Base-by-base conservation (phyloP, 2,888 invertebrate species). In the Chloroclystis v-ata region DNA sequence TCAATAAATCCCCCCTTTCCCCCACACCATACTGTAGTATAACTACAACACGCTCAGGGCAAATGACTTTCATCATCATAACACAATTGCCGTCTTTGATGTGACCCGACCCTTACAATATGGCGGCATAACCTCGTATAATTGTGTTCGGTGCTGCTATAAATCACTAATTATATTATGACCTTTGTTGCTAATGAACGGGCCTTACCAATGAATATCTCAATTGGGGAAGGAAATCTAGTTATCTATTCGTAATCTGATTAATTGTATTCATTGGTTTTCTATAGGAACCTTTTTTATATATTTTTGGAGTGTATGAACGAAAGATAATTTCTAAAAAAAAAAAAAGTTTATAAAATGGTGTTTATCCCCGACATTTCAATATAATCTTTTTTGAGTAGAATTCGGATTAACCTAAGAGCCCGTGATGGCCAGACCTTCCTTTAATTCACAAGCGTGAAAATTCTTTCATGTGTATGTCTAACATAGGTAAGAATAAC, bases 141-240 rank as follows among this genome's bases (percentile, higher is more conserved):
- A 72, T 78, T 71, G 69, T 69, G 69, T 75, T 76, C 73, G 70
- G 76, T 73, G 13, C 63, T 57, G 64, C 67, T 69, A 77, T 79
- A 80, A 78, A 82, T 82, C 75, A 75, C 72, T 80, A 76, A 82
- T 78, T 76, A 73, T 78, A 75, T 78, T 75, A 72, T 59, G 64
- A 54, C 62, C 63, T 70, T 71, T 66, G 68, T 68, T 69, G 68
- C 69, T 77, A 71, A 66, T 65, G 53, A 57, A 56, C 53, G 42
- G 42, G 29, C 32, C 42, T 39, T 37, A 20, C 39, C 30, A 37
- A 41, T 41, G 37, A 44, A 30, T 20, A 49, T 37, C 41, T 28
- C 20, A 20, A 20, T 20, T 20, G 20, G 20, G 20, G 20, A 20
- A 20, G 20, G 20, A 20, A 20, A 20, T 26, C 26, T 26, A 26